Evolutionary conservation across 1,140 invertebrate species (phyloP).

Genomic region (Drosophila rufa): DNA sequence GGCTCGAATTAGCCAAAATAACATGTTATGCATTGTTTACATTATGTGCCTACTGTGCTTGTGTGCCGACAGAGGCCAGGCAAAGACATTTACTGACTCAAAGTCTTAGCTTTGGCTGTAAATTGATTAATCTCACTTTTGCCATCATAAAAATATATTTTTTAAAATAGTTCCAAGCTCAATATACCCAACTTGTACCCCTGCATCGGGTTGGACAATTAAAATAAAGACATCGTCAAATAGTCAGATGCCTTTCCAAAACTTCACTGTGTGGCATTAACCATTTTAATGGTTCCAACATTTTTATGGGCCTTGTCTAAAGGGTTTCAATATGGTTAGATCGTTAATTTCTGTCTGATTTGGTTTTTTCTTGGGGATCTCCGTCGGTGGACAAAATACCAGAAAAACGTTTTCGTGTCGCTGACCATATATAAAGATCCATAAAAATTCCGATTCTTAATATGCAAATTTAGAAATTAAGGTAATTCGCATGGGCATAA

Average conservation of each 20-base stretch:
- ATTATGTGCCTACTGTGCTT: too few species aligned
- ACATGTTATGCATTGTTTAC: too few species aligned
- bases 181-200: slow-evolving; percentile 1
- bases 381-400: slow-evolving; percentile 55
- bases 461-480: slow-evolving; percentile 68
- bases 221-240: slow-evolving; percentile 42
- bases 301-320: slow-evolving; percentile 59
- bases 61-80: too few species aligned
- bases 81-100: too few species aligned
- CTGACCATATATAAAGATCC: slow-evolving; percentile 31
- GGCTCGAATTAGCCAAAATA: too few species aligned
- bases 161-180: neutral
- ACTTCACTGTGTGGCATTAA: slow-evolving; percentile 51
- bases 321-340: slow-evolving; percentile 50
- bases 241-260: slow-evolving; percentile 31
- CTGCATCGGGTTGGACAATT: neutral
- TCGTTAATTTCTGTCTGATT: slow-evolving; percentile 51
- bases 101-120: too few species aligned
- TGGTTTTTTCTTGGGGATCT: slow-evolving; percentile 21
- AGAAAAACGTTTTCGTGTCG: slow-evolving; percentile 69
- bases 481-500: slow-evolving; percentile 35
- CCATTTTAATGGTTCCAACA: slow-evolving; percentile 56
- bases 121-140: neutral
- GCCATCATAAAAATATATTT: too few species aligned
- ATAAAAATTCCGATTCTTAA: slow-evolving; percentile 58